Evolutionary conservation across 35 echinoderm and acorn worm genomes (phyloP).

Genomic region (Diadema setosum): DNA sequence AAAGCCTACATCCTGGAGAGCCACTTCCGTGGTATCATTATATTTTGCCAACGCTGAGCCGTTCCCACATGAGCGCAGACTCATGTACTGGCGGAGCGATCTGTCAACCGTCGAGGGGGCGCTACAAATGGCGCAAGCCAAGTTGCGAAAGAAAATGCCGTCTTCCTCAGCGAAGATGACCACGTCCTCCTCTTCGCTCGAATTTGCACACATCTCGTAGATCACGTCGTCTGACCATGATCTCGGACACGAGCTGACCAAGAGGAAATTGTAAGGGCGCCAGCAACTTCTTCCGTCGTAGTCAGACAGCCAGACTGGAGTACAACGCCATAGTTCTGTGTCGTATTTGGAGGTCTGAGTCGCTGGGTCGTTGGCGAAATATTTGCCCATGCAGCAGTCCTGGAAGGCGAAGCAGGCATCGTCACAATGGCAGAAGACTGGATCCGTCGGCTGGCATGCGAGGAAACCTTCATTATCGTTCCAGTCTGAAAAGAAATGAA

Average conservation of each 20-base stretch:
- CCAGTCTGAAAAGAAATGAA: no score
- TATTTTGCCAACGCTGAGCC: no score
- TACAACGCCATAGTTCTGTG: background rate
- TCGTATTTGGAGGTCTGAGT: background rate
- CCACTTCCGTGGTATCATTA: no score
- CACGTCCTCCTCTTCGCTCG: background rate
- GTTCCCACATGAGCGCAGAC: background rate
- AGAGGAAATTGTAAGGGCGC: background rate
- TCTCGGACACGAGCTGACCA: background rate
- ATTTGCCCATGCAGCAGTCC: background rate
- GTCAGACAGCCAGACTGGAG: background rate
- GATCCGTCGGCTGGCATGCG: no score
- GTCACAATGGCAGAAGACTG: slow-evolving; percentile 10
- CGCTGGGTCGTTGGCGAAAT: background rate
- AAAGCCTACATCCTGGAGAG: no score
- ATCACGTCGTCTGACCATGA: background rate
- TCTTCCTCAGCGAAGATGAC: background rate
- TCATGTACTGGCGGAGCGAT: background rate
- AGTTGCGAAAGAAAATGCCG: background rate
- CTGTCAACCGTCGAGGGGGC: no score
- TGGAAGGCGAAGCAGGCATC: background rate
- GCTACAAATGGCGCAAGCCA: background rate
- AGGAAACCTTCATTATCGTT: no score
- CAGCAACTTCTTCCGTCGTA: background rate
- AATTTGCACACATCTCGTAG: background rate